A percentile compares a stretch with the other conserved stretches of the same genome.
These are phyloP conservation scores for Oedothorax gibbosus DNA, from an alignment of 1,140 invertebrate species.

Conservation along the genomic window DNA sequence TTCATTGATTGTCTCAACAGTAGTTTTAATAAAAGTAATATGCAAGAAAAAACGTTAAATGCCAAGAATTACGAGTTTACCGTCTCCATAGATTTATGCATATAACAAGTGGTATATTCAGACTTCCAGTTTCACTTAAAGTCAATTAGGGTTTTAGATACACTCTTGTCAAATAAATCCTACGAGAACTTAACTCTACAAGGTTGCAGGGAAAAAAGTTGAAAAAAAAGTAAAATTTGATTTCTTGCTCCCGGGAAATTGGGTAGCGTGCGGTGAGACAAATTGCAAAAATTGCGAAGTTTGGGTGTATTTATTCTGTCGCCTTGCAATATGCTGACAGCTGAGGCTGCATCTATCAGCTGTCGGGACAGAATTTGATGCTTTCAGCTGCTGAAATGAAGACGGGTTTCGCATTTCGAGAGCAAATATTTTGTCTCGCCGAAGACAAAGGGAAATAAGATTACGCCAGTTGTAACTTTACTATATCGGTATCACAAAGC, in stretches of 20 bases:
- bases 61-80: too few relatives aligned
- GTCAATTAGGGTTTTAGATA: too few relatives aligned
- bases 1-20: too few relatives aligned
- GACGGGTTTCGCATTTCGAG: conserved; percentile 6
- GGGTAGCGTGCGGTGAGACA: conserved; percentile 25
- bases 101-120: too few relatives aligned
- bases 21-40: too few relatives aligned
- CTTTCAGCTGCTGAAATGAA: conserved; percentile 15
- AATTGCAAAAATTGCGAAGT: conserved; percentile 42
- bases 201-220: background rate
- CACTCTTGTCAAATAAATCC: too few relatives aligned
- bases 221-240: conserved; percentile 19
- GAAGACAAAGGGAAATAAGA: too few relatives aligned
- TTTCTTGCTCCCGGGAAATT: conserved; percentile 25
- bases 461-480: too few relatives aligned
- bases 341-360: background rate
- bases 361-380: background rate
- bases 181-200: background rate
- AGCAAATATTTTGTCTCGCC: background rate
- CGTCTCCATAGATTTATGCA: too few relatives aligned
- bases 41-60: too few relatives aligned
- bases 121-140: too few relatives aligned
- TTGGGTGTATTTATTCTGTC: conserved; percentile 21
- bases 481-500: too few relatives aligned
- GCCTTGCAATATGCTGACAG: background rate